Evolutionary conservation across 2,113 vertebrate genomes (phyloP).

Genomic region (Tupaia tana): DNA sequence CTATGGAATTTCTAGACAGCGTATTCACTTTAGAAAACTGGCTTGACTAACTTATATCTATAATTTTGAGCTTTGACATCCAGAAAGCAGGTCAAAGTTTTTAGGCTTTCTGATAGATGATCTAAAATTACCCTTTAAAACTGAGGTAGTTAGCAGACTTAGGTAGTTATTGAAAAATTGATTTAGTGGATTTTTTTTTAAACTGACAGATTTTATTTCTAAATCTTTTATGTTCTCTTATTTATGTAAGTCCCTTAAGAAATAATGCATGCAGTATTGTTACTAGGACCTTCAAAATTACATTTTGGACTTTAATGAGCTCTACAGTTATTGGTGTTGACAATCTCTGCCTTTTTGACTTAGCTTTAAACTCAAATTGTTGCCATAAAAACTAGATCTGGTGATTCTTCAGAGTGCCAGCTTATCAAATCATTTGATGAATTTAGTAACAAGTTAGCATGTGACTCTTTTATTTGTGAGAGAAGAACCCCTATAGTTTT

Average conservation of each 20-base stretch:
- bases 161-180: slow-evolving; percentile 65
- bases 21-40: slow-evolving; percentile 55
- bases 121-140: slow-evolving; percentile 66
- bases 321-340: slow-evolving; percentile 56
- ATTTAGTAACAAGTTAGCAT: slow-evolving; percentile 38
- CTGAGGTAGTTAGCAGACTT: slow-evolving; percentile 57
- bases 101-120: slow-evolving; percentile 52
- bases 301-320: slow-evolving; percentile 50
- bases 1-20: slow-evolving; percentile 23
- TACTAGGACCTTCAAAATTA: slow-evolving; percentile 48
- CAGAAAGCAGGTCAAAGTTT: slow-evolving; percentile 50
- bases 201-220: slow-evolving; percentile 45
- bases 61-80: slow-evolving; percentile 70
- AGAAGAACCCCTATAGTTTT: slow-evolving; percentile 45
- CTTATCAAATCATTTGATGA: slow-evolving; percentile 38
- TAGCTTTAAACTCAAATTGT: slow-evolving; percentile 36
- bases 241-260: slow-evolving; percentile 46
- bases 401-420: slow-evolving; percentile 37
- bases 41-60: slow-evolving; percentile 55
- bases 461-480: slow-evolving; percentile 13
- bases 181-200: slow-evolving; percentile 63
- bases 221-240: slow-evolving; percentile 45
- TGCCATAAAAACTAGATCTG: slow-evolving; percentile 37
- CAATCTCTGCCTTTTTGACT: slow-evolving; percentile 51
- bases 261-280: slow-evolving; percentile 46